phyloP scores from a whole-genome alignment of 2,797 vertebrate species.

The Choloepus didactylus region DNA sequence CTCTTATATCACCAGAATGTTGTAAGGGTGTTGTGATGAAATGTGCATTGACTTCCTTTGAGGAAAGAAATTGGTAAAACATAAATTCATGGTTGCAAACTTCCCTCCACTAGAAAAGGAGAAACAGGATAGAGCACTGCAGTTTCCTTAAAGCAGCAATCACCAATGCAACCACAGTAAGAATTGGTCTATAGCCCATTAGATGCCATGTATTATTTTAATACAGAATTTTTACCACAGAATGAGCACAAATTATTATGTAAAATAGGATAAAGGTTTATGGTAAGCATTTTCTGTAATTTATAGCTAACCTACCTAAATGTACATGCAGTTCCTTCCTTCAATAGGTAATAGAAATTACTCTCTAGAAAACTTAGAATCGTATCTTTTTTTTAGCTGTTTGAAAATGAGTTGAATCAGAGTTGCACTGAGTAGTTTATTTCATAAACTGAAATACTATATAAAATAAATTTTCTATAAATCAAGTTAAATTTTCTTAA shows the following conservation, averaged over 20 bases:
- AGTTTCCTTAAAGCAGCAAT: not conserved
- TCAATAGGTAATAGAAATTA: not conserved
- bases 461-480: conserved; percentile 5
- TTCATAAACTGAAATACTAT: not conserved
- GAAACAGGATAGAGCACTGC: not conserved
- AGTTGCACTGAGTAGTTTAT: not conserved
- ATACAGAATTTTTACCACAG: not conserved
- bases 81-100: conserved; percentile 16
- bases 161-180: not conserved
- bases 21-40: not conserved
- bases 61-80: conserved; percentile 7
- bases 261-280: not conserved
- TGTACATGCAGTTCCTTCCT: not conserved
- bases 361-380: conserved; percentile 6
- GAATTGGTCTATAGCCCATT: not conserved
- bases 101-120: not conserved
- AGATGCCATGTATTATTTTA: not conserved
- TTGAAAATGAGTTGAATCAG: conserved; percentile 50
- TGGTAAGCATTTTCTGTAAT: not conserved
- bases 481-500: not conserved
- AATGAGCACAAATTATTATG: not conserved
- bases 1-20: conserved; percentile 53
- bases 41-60: conserved; percentile 25
- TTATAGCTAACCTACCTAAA: conserved; percentile 18
- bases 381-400: conserved; percentile 23